phyloP scores from a whole-genome alignment of 2,797 vertebrate genomes.

The Zalophus californianus region DNA sequence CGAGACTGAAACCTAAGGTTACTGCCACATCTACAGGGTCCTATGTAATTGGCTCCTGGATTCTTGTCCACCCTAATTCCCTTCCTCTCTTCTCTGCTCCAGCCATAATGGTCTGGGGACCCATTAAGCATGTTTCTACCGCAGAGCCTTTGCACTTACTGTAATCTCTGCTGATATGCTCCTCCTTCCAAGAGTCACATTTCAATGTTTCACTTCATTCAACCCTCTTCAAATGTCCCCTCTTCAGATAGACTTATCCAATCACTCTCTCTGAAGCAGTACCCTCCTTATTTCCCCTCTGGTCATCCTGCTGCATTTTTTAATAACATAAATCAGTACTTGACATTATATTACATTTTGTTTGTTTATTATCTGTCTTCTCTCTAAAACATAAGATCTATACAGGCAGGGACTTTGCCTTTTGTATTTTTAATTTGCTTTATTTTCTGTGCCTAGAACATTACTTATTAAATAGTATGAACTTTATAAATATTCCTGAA shows the following conservation, averaged over 20 bases:
- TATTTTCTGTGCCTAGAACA: background rate
- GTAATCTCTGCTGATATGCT: background rate
- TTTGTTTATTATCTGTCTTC: constrained; percentile 34
- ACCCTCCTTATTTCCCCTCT: background rate
- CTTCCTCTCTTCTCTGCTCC: background rate
- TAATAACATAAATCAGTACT: background rate
- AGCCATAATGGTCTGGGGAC: background rate
- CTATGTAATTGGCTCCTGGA: background rate
- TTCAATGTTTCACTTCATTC: background rate
- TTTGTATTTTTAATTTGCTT: background rate
- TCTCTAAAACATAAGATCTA: constrained; percentile 36
- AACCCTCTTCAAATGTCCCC: background rate
- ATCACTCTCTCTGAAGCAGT: background rate
- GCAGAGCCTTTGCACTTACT: background rate
- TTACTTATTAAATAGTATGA: constrained; percentile 40
- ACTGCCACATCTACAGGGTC: background rate
- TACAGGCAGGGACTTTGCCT: background rate
- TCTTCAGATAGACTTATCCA: background rate
- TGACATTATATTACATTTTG: background rate
- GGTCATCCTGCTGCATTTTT: background rate
- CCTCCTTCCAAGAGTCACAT: background rate
- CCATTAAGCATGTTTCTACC: background rate
- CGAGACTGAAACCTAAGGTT: background rate
- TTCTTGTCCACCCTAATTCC: background rate
- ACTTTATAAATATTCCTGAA: constrained; percentile 41